Evolutionary conservation across 2,113 vertebrate genomes (phyloP).

Genomic region (Sturnus vulgaris): DNA sequence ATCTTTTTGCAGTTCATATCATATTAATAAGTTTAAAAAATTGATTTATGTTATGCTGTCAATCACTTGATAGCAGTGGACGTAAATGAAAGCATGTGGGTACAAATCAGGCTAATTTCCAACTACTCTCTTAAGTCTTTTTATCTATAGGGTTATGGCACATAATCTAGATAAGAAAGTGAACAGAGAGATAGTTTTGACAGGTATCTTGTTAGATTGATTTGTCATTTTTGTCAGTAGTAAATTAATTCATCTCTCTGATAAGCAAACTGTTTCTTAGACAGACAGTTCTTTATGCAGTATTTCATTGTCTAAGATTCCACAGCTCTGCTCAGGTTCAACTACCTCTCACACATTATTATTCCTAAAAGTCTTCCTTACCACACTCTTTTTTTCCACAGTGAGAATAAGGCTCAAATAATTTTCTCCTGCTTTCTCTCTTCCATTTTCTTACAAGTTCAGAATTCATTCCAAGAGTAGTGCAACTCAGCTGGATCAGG

Average conservation of each 20-base stretch:
- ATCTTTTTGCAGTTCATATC: conserved; percentile 77
- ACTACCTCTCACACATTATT: neutral
- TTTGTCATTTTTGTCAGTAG: conserved; percentile 46
- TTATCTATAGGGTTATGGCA: neutral
- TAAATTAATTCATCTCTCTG: conserved; percentile 36
- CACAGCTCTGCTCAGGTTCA: neutral
- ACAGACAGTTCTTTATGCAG: neutral
- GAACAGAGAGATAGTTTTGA: conserved; percentile 27
- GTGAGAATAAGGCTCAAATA: neutral
- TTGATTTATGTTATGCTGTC: conserved; percentile 80
- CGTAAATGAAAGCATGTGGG: conserved; percentile 62
- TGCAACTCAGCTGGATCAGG: neutral
- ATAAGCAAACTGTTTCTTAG: conserved; percentile 43
- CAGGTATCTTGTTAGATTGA: conserved; percentile 19
- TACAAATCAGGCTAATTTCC: conserved; percentile 76
- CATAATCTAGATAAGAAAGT: conserved; percentile 37
- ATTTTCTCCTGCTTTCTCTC: neutral
- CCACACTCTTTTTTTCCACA: neutral
- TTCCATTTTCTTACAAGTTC: neutral
- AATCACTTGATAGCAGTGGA: conserved; percentile 69
- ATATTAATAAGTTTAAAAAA: conserved; percentile 73
- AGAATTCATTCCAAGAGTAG: neutral
- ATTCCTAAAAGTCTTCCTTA: neutral
- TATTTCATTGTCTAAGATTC: neutral
- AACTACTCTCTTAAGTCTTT: conserved; percentile 9